Evolutionary conservation across 2,797 vertebrate species (phyloP), one percentile per base, ranked within the genome.

Genomic region (Champsocephalus gunnari): DNA sequence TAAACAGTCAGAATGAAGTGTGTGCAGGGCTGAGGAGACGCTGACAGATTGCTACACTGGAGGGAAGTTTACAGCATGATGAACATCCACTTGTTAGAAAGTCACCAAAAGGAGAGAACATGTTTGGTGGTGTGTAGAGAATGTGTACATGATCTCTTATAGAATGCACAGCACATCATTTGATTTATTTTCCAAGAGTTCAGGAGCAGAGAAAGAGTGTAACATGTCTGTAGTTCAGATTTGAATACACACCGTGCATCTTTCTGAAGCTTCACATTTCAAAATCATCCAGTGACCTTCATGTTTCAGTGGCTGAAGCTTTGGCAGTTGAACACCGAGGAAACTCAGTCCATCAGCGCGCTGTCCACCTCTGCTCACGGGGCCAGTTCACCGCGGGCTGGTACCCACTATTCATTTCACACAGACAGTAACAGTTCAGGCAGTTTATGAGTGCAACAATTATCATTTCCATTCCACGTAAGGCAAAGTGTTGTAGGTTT

Each of bases 401-500:
- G 71, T 14, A 61, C 71, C 54, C 21, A 64, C 24, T 55, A 47
- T 6, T 60, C 24, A 75, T 51, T 70, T 41, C 49, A 75, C 28
- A 79, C 32, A 87, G 41, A 75, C 0, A 65, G 64, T 0, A 75
- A 75, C 65, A 73, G 44, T 51, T 79, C 61, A 75, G 80, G 85
- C 77, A 78, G 86, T 69, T 70, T 66, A 84, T 80, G 82, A 86
- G 83, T 86, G 81, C 84, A 90, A 85, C 54, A 77, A 63, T 65
- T 60, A 74, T 78, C 65, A 64, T 62, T 82, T 84, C 87, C 64
- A 75, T 83, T 91, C 78, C 67, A 92, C 79, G 78, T 93, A 94
- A 95, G 94, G 94, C 94, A 95, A 88, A 69, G 82, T 86, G 78
- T 93, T 70, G 76, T 43, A 38, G 75, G 88, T 67, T 82, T 73